phyloP scores from a whole-genome alignment of 2,888 invertebrate species.

The Cataglyphis livida region DNA sequence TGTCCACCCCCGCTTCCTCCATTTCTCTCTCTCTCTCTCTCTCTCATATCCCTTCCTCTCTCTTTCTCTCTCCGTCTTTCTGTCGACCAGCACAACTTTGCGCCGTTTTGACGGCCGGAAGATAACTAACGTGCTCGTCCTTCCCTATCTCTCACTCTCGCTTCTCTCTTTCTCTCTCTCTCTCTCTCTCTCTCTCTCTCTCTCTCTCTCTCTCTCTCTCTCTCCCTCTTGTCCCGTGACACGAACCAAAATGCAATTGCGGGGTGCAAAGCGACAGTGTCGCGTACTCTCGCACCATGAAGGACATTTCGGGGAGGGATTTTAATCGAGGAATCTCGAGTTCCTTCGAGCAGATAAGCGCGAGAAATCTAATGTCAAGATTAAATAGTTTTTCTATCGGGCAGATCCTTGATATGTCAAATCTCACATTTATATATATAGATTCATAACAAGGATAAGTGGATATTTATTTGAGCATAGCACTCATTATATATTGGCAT shows the following conservation, averaged over 20 bases:
- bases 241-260: slow-evolving; percentile 43
- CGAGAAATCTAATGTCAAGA: neutral
- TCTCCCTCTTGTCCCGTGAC: slow-evolving; percentile 42
- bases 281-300: neutral
- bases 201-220: slow-evolving; percentile 49
- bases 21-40: neutral
- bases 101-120: slow-evolving; percentile 81
- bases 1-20: slow-evolving; percentile 29
- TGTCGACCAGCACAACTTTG: slow-evolving; percentile 79
- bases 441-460: neutral
- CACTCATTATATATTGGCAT: no score
- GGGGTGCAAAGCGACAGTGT: slow-evolving; percentile 22
- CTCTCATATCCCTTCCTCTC: neutral
- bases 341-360: neutral
- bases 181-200: slow-evolving; percentile 43
- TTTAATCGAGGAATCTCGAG: neutral
- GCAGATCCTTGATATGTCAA: neutral
- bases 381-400: neutral
- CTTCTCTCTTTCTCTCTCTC: slow-evolving; percentile 50
- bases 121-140: slow-evolving; percentile 76
- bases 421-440: neutral
- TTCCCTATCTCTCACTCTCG: slow-evolving; percentile 44
- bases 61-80: slow-evolving; percentile 43
- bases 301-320: neutral
- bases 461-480: no score